These are phyloP conservation scores for Rambutsinella grinnellia DNA, from an alignment of 2,888 invertebrate genomes.

Conservation along the genomic window DNA sequence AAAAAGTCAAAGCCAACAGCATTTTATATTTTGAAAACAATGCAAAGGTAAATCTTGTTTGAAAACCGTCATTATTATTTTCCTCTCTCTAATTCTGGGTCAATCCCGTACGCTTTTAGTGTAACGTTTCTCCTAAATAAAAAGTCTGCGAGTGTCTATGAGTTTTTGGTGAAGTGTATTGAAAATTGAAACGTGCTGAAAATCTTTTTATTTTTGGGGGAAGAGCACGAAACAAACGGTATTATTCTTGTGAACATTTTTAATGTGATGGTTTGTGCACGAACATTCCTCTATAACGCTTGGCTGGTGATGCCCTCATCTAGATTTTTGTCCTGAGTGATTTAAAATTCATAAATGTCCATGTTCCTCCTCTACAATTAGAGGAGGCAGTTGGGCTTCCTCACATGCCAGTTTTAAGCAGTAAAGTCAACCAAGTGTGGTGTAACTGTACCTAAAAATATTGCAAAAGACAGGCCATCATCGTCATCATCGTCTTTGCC, in stretches of 20 bases:
- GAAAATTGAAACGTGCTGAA: no score
- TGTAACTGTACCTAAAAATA: neutral
- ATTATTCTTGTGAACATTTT: neutral
- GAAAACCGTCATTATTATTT: neutral
- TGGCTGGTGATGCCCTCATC: neutral
- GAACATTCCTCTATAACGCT: neutral
- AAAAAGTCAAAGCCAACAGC: neutral
- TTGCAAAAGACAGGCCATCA: neutral
- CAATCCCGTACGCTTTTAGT: neutral
- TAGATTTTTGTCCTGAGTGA: slow-evolving; percentile 43
- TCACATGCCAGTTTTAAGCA: neutral
- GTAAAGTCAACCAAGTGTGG: neutral
- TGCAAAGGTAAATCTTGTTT: neutral
- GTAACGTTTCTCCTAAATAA: no score
- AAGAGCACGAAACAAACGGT: slow-evolving; percentile 1
- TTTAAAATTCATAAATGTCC: slow-evolving; percentile 51
- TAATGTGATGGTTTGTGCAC: neutral
- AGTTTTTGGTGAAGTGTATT: no score
- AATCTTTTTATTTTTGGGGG: no score
- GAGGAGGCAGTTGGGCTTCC: slow-evolving; percentile 1
- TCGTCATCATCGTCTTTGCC: neutral
- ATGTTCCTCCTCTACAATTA: slow-evolving; percentile 30
- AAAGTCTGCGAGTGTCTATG: no score
- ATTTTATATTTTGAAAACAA: neutral
- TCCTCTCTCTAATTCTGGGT: neutral